These are phyloP conservation scores for Fragum sueziense DNA, from an alignment of 2,888 invertebrate species.

Conservation along the genomic window DNA sequence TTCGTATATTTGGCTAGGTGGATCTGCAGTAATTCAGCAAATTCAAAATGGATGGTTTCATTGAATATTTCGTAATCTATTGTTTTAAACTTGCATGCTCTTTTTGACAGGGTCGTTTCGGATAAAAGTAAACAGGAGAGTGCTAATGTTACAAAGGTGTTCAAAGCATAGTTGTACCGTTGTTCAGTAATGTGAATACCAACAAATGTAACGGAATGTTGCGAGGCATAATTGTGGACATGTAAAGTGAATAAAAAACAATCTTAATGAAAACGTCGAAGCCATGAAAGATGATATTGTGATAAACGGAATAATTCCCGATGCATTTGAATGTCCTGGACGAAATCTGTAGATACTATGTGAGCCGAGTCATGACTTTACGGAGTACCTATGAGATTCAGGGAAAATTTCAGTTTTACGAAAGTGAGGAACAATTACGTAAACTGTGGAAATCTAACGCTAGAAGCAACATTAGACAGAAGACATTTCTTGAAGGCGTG, in stretches of 20 bases:
- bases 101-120: no score
- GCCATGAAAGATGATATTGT: background rate
- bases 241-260: background rate
- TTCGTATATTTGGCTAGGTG: no score
- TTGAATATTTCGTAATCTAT: no score
- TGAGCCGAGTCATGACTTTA: constrained; percentile 56
- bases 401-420: constrained; percentile 64
- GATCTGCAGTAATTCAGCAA: no score
- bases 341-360: background rate
- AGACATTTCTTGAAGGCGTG: constrained; percentile 74
- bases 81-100: no score
- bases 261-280: background rate
- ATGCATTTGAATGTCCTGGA: background rate
- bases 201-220: no score
- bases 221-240: no score
- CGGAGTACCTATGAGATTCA: constrained; percentile 64
- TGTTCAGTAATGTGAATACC: no score
- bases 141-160: no score
- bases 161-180: no score
- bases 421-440: constrained; percentile 58
- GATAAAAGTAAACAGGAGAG: no score
- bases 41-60: no score
- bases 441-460: constrained; percentile 66
- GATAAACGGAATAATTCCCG: background rate
- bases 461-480: constrained; percentile 63